Base-by-base conservation (phyloP, 23 tunicate genomes). In the Clavelina lepadiformis region DNA sequence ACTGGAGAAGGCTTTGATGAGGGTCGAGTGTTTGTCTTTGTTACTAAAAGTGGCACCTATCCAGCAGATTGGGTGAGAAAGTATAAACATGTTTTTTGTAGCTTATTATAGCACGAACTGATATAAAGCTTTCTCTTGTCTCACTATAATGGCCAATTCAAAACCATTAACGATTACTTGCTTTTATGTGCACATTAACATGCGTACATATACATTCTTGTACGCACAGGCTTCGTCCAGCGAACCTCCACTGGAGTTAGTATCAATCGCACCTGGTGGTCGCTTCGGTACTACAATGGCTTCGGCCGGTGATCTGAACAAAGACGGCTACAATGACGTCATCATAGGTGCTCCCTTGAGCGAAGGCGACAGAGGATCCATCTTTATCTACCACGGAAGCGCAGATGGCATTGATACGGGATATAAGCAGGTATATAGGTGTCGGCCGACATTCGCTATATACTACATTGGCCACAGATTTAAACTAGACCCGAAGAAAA, bases 241-340 rank as follows among this genome's bases (percentile, higher is more conserved):
- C n/a, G n/a, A n/a, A n/a, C n/a, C n/a, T n/a, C n/a, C n/a, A n/a
- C n/a, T n/a, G n/a, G n/a, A n/a, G n/a, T n/a, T n/a, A n/a, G n/a
- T n/a, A n/a, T n/a, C n/a, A n/a, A n/a, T 32, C 28, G 67, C 46
- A 1, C 27, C n/a, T 4, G 85, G 85, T 0, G 76, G 76, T 0
- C 29, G 93, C 36, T 84, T 84, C 68, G 93, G 93, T 19, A 44
- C 93, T 6, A 68, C 83, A 3, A 84, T 84, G 67, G 77, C 93
- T 2, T 11, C 61, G 19, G 93, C 93, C 18, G 93, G 93, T 24
- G 93, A 84, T 35, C 61, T 84, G 18, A 84, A 84, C 35, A 45
- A 57, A 46, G 93, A 84, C 32, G 79, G 83, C 6, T 84, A 24
- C 49, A 76, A 84, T 44, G 93, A 84, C 68, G 76, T 84, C 56